Evolutionary conservation across 2,888 invertebrate genomes (phyloP), one percentile per base, ranked within the genome.

Genomic region (Disparrhopalites patrizii): DNA sequence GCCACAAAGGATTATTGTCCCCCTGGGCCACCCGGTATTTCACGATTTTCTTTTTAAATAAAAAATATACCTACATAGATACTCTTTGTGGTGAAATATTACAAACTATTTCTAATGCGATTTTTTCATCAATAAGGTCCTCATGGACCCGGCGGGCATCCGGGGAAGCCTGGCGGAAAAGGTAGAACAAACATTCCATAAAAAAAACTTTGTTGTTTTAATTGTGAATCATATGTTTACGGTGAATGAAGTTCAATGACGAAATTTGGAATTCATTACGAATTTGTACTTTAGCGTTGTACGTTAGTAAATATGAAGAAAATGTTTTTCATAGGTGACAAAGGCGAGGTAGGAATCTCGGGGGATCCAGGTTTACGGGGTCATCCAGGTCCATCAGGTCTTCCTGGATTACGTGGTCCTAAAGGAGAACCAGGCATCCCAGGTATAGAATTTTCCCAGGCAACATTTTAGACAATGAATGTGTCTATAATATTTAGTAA

Each of bases 1-100:
- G 88, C 89, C 8, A 88, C 91, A 0, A 87, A 88, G 76, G 89
- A 89, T 65, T 90, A 89, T 77, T 93, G 92, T 75, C 88, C 89
- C 0, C 84, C 85, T 0, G 85, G 86, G 0, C 85, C 85, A 0
- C 84, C 84, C 33, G 87, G n/a, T n/a, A n/a, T n/a, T n/a, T n/a
- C n/a, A n/a, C n/a, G n/a, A n/a, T n/a, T n/a, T n/a, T n/a, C n/a
- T n/a, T n/a, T n/a, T n/a, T n/a, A n/a, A n/a, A n/a, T n/a, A n/a
- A n/a, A n/a, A n/a, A n/a, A n/a, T n/a, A n/a, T n/a, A n/a, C n/a
- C n/a, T n/a, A n/a, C n/a, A n/a, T n/a, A n/a, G n/a, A n/a, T n/a
- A n/a, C n/a, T n/a, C n/a, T n/a, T n/a, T n/a, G n/a, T n/a, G n/a
- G n/a, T n/a, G n/a, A n/a, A n/a, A n/a, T n/a, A n/a, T n/a, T n/a